Conservation (phyloP, 1,140 invertebrate species). For the Listronotus bonariensis region DNA sequence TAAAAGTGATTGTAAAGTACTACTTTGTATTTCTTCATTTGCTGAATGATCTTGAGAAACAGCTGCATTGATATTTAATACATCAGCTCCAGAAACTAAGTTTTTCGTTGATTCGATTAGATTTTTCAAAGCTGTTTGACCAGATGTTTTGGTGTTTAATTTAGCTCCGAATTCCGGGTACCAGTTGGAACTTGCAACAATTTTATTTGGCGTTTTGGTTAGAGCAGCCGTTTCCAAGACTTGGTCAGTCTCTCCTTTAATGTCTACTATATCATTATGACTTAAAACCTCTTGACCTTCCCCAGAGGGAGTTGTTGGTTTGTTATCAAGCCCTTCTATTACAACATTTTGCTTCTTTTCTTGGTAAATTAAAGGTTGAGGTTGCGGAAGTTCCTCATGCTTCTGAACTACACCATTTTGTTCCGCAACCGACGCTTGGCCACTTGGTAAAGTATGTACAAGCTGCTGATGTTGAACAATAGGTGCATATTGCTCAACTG, state of each 20-base stretch:
- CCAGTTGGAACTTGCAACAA: conserved; percentile 3
- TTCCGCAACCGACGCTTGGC: no score
- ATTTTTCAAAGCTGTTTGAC: conserved; percentile 36
- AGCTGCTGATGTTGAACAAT: no score
- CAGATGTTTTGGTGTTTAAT: neutral
- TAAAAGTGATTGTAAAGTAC: conserved; percentile 20
- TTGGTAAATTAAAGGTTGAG: conserved; percentile 1
- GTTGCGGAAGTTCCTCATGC: neutral
- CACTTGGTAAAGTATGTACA: no score
- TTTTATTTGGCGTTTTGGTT: conserved; percentile 14
- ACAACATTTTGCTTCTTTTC: neutral
- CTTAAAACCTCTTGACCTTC: neutral
- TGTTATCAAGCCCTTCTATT: no score
- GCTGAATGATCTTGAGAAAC: conserved; percentile 36
- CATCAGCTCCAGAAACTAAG: conserved; percentile 61
- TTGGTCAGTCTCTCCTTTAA: neutral
- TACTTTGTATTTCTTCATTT: conserved; percentile 22
- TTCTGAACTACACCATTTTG: neutral
- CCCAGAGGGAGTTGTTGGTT: no score
- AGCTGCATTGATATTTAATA: conserved; percentile 61
- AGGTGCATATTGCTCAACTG: no score
- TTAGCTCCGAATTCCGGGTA: conserved; percentile 15
- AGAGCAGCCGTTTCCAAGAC: conserved; percentile 14
- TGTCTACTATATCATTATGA: neutral
- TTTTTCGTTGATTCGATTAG: conserved; percentile 61